Evolutionary conservation across 2,888 invertebrate species (phyloP), one percentile per base, ranked within the genome.

Genomic region (Apotomis capreana): DNA sequence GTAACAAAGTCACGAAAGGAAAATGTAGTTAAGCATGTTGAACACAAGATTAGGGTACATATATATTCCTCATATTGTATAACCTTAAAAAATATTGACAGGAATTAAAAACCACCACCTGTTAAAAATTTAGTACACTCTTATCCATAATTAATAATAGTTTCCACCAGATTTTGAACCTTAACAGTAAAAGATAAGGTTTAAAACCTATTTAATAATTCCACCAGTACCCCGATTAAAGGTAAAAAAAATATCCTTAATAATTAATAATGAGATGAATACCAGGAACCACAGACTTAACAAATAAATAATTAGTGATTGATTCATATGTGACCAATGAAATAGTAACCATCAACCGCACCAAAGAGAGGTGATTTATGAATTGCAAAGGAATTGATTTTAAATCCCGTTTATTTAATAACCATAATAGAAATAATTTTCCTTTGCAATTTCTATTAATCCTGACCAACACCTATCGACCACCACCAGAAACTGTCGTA

Each of bases 401-500:
- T 44, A 46, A 1, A 0, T 46, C 4, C 5, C 6, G 40, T 13
- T 8, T 8, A 59, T 51, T 58, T 13, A 15, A 36, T 8, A 2
- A 13, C 3, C n/a, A 62, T 5, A 51, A 13, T 1, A 37, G 13
- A 59, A 37, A 10, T 46, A n/a, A 58, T 9, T 44, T 60, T 65
- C 36, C 54, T 67, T 58, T 68, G 52, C 68, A 59, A 52, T 40
- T 68, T 68, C 10, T 37, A 15, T 9, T 52, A 52, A 52, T 40
- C 13, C 6, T 60, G 40, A 37, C 51, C 57, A 36, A 62, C 61
- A 62, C 44, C 54, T 15, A 54, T 54, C n/a, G 40, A 72, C 90
- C 88, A 75, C 79, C 88, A 89, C 91, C 90, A 78, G 77, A 78
- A 81, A 73, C 55, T 74, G 60, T 54, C 79, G 94, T 94, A 89